Percentiles rank a stretch among this genome's conserved stretches.
Conservation (phyloP, 2,797 vertebrate species). For the Tauraco hartlaubi region DNA sequence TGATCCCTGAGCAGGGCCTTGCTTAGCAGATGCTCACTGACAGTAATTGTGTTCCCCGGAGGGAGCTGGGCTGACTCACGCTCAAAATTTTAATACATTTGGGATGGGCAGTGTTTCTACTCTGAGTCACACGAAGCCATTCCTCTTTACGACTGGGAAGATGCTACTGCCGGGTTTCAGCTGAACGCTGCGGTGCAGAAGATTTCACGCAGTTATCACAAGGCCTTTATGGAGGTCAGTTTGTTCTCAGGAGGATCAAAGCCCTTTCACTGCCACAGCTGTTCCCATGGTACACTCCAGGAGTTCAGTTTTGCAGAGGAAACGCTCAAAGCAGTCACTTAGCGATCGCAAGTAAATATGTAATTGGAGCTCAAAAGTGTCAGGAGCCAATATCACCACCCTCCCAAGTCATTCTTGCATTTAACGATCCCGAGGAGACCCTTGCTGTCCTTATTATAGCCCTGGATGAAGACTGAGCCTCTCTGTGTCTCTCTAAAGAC, state of each 20-base stretch:
- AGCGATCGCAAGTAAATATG: constrained; percentile 16
- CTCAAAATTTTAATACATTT: not conserved
- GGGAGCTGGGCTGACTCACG: not conserved
- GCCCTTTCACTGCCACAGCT: not conserved
- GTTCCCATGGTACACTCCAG: not conserved
- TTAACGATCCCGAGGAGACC: constrained; percentile 15
- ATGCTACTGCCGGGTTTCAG: not conserved
- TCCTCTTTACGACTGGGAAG: not conserved
- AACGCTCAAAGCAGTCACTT: constrained; percentile 6
- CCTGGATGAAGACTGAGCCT: not conserved
- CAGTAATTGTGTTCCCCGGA: not conserved
- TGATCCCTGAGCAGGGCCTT: not conserved
- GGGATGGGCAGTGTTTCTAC: constrained; percentile 45
- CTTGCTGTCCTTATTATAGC: not conserved
- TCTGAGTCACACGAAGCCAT: not conserved
- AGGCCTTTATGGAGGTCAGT: not conserved
- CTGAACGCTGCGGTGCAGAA: fast-evolving
- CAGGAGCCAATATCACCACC: constrained; percentile 17
- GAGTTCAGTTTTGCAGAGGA: not conserved
- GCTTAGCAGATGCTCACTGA: not conserved
- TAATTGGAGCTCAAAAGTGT: not conserved
- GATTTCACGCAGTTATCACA: not conserved
- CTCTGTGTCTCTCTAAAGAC: constrained; percentile 3
- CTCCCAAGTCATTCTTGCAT: not conserved
- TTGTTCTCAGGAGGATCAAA: not conserved